phyloP scores from a whole-genome alignment of 2,888 invertebrate species.

The Drosophila atripex region DNA sequence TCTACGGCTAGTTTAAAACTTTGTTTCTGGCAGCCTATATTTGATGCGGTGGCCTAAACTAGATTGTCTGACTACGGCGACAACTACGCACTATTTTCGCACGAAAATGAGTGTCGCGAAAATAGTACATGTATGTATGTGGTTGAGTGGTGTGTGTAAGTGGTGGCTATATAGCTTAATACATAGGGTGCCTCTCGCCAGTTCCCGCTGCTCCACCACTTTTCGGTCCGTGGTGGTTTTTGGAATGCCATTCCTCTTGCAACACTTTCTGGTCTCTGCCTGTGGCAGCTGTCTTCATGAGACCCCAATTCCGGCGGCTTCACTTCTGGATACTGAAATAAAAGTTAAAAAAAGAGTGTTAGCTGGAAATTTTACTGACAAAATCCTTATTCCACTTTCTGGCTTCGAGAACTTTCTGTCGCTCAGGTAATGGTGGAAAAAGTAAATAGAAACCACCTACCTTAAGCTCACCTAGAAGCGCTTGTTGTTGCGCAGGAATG shows the following conservation, averaged over 20 bases:
- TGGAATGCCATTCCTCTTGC: constrained; percentile 25
- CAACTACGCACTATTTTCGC: constrained; percentile 50
- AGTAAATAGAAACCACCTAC: constrained; percentile 3
- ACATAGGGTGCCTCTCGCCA: constrained; percentile 27
- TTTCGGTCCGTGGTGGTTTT: neutral
- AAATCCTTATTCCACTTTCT: neutral
- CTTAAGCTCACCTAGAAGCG: constrained; percentile 75
- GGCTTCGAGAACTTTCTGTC: neutral
- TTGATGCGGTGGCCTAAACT: constrained; percentile 24
- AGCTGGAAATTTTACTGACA: neutral
- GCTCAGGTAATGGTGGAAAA: neutral
- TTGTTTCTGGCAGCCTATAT: constrained; percentile 36
- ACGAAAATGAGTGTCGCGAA: constrained; percentile 34
- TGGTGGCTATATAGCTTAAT: constrained; percentile 39
- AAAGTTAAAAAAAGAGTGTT: neutral
- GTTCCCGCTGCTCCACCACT: neutral
- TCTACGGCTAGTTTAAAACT: constrained; percentile 33
- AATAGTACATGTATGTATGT: neutral
- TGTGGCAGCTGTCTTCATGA: constrained; percentile 14
- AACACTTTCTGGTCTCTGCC: constrained; percentile 13
- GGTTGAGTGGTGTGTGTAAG: constrained; percentile 8
- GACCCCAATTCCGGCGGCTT: constrained; percentile 2
- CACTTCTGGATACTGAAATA: neutral
- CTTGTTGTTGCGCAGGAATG: constrained; percentile 89
- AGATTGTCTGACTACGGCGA: constrained; percentile 31